Evolutionary conservation across 1,140 invertebrate genomes (phyloP).

Genomic region (Drosophila biarmipes): DNA sequence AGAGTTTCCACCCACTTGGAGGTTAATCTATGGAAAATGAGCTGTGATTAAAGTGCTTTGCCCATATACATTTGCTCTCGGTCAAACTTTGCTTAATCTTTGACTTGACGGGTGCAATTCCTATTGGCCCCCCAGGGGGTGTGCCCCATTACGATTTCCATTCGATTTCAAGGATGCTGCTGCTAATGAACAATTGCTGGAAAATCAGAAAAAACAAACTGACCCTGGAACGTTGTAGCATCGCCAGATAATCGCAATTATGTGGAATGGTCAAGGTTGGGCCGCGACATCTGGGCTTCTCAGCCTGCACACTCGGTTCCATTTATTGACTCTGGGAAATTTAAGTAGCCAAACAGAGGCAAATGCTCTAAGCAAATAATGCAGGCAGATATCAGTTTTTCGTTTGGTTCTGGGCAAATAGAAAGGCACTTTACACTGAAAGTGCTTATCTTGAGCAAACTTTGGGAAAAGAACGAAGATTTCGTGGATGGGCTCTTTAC

Average conservation of each 20-base stretch:
- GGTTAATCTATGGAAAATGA: slow-evolving; percentile 64
- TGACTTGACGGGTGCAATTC: slow-evolving; percentile 43
- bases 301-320: slow-evolving; percentile 30
- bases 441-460: slow-evolving; percentile 57
- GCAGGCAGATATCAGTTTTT: slow-evolving; percentile 21
- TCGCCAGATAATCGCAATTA: slow-evolving; percentile 67
- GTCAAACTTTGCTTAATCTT: slow-evolving; percentile 62
- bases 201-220: slow-evolving; percentile 38
- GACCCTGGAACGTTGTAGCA: slow-evolving; percentile 60
- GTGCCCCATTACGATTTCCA: slow-evolving; percentile 67
- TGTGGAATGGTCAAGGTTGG: slow-evolving; percentile 68
- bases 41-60: slow-evolving; percentile 64
- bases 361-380: slow-evolving; percentile 49
- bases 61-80: slow-evolving; percentile 66
- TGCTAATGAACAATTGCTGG: slow-evolving; percentile 38
- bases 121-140: slow-evolving; percentile 54
- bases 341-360: slow-evolving; percentile 70
- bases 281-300: slow-evolving; percentile 44
- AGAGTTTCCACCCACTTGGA: slow-evolving; percentile 57
- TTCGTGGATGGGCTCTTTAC: slow-evolving; percentile 8
- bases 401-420: slow-evolving; percentile 46
- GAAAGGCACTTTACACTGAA: slow-evolving; percentile 53
- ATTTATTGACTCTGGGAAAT: slow-evolving; percentile 68
- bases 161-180: slow-evolving; percentile 65
- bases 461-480: slow-evolving; percentile 5